A percentile compares a stretch with the other conserved stretches of the same genome.
Evolutionary conservation across 2,888 invertebrate species (phyloP).

Genomic region (Athrips mouffetella): DNA sequence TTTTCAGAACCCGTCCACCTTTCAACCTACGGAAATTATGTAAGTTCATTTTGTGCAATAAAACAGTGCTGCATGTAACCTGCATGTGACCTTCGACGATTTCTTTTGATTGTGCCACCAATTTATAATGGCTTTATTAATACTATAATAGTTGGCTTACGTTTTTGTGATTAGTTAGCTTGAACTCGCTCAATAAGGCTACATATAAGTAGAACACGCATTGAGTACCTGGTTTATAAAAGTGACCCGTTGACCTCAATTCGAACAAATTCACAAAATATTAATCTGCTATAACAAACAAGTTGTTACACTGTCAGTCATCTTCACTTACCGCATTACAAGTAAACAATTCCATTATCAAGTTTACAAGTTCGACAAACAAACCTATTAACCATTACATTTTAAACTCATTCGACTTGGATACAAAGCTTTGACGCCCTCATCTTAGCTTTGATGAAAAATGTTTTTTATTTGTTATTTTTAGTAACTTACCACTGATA

Average conservation of each 20-base stretch:
- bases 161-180: too few species aligned
- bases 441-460: background rate
- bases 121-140: background rate
- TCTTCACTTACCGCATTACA: background rate
- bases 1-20: background rate
- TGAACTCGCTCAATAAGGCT: too few species aligned
- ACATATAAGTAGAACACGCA: too few species aligned
- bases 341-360: constrained; percentile 1
- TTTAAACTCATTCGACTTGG: too few species aligned
- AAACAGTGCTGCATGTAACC: background rate
- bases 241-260: background rate
- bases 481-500: constrained; percentile 24
- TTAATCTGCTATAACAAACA: background rate
- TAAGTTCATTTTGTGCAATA: constrained; percentile 2
- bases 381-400: background rate
- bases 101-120: background rate
- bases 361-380: background rate
- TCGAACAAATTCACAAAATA: background rate
- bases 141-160: too few species aligned
- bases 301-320: background rate
- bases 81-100: background rate
- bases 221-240: too few species aligned
- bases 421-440: too few species aligned
- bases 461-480: background rate
- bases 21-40: constrained; percentile 3